A percentile compares a stretch with the other conserved stretches of the same genome.
Conservation (phyloP, 2,888 invertebrate species). For the Scrobipalpa atriplicella region DNA sequence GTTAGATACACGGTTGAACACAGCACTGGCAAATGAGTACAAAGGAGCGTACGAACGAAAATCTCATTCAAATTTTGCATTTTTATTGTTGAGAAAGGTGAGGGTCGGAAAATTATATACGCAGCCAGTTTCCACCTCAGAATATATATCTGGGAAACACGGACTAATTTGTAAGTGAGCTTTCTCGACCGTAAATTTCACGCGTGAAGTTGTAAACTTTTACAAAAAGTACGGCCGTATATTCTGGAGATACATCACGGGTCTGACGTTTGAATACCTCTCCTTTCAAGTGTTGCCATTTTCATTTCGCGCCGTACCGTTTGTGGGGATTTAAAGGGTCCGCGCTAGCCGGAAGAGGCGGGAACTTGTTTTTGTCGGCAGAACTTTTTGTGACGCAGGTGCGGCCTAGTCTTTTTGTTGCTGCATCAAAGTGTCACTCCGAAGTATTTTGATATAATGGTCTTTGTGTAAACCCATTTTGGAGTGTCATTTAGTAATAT, state of each 20-base stretch:
- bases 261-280: conserved; percentile 70
- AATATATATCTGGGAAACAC: conserved; percentile 49
- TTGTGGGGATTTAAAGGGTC: conserved; percentile 45
- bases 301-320: conserved; percentile 48
- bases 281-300: conserved; percentile 66
- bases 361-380: conserved; percentile 31
- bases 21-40: conserved; percentile 41
- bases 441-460: conserved; percentile 7
- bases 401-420: conserved; percentile 22
- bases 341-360: conserved; percentile 29
- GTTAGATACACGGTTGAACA: conserved; percentile 40
- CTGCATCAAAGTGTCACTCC: conserved; percentile 1
- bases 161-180: conserved; percentile 68
- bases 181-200: conserved; percentile 62
- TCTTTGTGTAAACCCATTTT: conserved; percentile 12
- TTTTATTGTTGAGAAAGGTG: conserved; percentile 47
- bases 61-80: conserved; percentile 50
- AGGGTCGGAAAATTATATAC: conserved; percentile 41
- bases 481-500: neutral
- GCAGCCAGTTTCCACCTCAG: conserved; percentile 37
- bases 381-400: conserved; percentile 34
- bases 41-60: conserved; percentile 42
- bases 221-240: conserved; percentile 72
- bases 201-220: conserved; percentile 66
- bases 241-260: conserved; percentile 71